These are phyloP conservation scores for Orcinus orca DNA, from an alignment of 2,113 vertebrate species.

Conservation along the genomic window DNA sequence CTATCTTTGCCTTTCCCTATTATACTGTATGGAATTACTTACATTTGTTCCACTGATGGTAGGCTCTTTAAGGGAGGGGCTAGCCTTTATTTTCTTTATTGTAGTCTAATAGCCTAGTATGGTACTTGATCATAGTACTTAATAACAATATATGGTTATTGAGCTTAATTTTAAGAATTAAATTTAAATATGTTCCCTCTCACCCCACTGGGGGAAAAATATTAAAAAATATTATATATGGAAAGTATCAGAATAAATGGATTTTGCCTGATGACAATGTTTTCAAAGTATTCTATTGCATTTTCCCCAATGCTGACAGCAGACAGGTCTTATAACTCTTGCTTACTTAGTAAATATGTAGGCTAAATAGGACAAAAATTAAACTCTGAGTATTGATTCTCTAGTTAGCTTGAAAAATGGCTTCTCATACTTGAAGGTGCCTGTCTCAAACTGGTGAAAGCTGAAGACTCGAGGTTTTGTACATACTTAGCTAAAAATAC, in stretches of 20 bases:
- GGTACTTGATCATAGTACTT: background rate
- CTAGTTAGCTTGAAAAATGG: background rate
- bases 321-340: background rate
- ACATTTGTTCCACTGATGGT: background rate
- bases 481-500: background rate
- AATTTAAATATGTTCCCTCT: background rate
- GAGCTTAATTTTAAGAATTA: background rate
- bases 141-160: background rate
- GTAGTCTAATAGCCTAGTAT: background rate
- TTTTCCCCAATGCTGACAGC: background rate
- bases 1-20: background rate
- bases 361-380: background rate
- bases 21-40: background rate
- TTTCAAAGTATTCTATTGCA: background rate
- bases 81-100: background rate
- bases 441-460: background rate
- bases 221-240: background rate
- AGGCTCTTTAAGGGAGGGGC: background rate
- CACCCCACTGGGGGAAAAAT: background rate
- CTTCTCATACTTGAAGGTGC: background rate
- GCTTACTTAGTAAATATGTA: background rate
- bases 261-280: background rate
- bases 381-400: background rate
- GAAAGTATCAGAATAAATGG: background rate
- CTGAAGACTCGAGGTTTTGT: background rate